Conservation (phyloP, 2,797 vertebrate genomes). For the Sebastes vulpes region DNA sequence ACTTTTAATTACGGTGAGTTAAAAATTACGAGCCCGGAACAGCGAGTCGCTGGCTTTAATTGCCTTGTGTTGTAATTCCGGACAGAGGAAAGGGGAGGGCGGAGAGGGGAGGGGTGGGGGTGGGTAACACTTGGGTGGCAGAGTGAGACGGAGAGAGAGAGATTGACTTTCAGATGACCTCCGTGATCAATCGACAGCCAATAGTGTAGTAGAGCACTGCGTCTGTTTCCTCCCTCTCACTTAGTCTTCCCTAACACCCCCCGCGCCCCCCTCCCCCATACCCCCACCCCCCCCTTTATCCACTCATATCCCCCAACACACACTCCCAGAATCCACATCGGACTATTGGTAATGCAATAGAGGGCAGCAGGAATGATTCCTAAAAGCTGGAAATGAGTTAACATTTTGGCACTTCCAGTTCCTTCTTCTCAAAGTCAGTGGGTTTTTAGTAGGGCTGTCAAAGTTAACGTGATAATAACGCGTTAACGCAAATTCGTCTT, state of each 20-base stretch:
- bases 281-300: neutral
- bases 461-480: too few species aligned
- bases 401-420: neutral
- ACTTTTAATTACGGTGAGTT: constrained; percentile 84
- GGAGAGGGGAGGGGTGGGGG: neutral
- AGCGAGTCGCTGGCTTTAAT: constrained; percentile 74
- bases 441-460: neutral
- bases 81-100: constrained; percentile 36
- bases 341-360: constrained; percentile 1
- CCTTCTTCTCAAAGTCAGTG: neutral
- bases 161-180: constrained; percentile 84
- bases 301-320: neutral
- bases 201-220: constrained; percentile 62
- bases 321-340: neutral
- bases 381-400: neutral
- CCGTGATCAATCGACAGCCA: constrained; percentile 80
- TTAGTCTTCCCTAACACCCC: neutral
- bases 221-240: constrained; percentile 41
- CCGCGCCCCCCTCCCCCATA: too few species aligned
- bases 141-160: constrained; percentile 22
- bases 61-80: constrained; percentile 79
- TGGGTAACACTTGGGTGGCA: constrained; percentile 35
- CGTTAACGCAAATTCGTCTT: too few species aligned
- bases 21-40: constrained; percentile 82
- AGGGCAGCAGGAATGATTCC: neutral